Base-by-base conservation (phyloP, 1,140 invertebrate species). In the Aphelenchoides fujianensis region DNA sequence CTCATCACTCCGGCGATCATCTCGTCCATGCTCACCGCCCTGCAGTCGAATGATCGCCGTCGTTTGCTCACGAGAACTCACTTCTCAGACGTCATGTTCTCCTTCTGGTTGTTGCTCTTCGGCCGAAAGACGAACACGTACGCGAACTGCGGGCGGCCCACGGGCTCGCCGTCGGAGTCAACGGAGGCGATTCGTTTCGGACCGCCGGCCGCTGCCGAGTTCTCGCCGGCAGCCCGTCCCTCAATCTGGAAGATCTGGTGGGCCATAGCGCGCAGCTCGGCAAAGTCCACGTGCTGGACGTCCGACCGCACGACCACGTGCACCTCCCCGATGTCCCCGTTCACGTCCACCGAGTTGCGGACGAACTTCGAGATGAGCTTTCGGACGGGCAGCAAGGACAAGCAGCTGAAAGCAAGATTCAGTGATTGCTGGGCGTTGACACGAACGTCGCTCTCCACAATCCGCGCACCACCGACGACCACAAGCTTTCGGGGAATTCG, bases 351-450 rank as follows among this genome's bases (percentile, higher is more conserved):
- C 1, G 70, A 72, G 31, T 74, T 54, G 1, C 32, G 27, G 5
- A 72, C 34, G 31, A 72, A 72, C 19, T 72, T 62, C 16, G 71
- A 28, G 0, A 74, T 74, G 12, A 72, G 52, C 37, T 73, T 72
- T 16, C 70, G 68, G 1, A 72, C 31, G 2, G 70, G 70, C n/a
- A 57, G 2, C 2, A 72, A 16, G 19, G 36, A 59, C 28, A 72
- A 37, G 19, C 54, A 53, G 23, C 70, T 72, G 28, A 72, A 74
- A 16, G 3, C 41, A 69, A 48, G 27, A 19, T 23, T 59, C n/a
- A n/a, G n/a, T n/a, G n/a, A n/a, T 59, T 7, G 34, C 34, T 59
- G 5, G 28, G 5, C 19, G 23, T 59, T 59, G 28, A 59, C 5
- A 59, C 71, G 5, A 32, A 72, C 70, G 34, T 73, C 34, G 70